Conservation (phyloP, 2,113 vertebrate species). For the Campylomormyrus tamandua region DNA sequence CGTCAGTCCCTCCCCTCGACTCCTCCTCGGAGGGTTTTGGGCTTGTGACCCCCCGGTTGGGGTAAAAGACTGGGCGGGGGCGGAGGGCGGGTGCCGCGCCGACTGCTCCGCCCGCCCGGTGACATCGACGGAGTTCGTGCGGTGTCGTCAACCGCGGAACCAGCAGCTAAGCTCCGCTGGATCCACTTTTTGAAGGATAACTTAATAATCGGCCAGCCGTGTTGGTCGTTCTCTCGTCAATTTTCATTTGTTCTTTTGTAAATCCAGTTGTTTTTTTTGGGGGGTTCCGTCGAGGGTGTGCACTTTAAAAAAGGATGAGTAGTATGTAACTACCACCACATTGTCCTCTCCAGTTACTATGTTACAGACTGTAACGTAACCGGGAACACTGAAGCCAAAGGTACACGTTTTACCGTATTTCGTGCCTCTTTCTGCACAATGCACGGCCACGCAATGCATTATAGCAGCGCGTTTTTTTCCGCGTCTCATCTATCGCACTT, state of each 20-base stretch:
- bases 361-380: slow-evolving; percentile 14
- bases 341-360: slow-evolving; percentile 14
- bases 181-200: slow-evolving; percentile 16
- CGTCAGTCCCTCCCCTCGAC: slow-evolving; percentile 3
- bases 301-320: slow-evolving; percentile 7
- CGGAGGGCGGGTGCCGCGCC: background rate
- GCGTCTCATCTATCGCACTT: background rate
- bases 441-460: background rate
- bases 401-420: slow-evolving; percentile 15
- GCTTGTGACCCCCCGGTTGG: background rate
- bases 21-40: slow-evolving; percentile 4
- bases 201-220: background rate
- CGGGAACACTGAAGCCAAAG: slow-evolving; percentile 17
- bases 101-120: slow-evolving; percentile 3
- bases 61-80: background rate
- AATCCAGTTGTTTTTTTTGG: background rate
- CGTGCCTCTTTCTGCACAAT: background rate
- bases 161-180: slow-evolving; percentile 11
- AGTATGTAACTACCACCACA: slow-evolving; percentile 13
- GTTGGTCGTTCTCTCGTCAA: background rate
- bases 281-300: slow-evolving; percentile 6
- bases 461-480: background rate
- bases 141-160: slow-evolving; percentile 17
- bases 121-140: slow-evolving; percentile 14
- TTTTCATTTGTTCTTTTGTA: slow-evolving; percentile 4